Conservation (phyloP, 1,140 invertebrate genomes). For the Meloidogyne floridensis region DNA sequence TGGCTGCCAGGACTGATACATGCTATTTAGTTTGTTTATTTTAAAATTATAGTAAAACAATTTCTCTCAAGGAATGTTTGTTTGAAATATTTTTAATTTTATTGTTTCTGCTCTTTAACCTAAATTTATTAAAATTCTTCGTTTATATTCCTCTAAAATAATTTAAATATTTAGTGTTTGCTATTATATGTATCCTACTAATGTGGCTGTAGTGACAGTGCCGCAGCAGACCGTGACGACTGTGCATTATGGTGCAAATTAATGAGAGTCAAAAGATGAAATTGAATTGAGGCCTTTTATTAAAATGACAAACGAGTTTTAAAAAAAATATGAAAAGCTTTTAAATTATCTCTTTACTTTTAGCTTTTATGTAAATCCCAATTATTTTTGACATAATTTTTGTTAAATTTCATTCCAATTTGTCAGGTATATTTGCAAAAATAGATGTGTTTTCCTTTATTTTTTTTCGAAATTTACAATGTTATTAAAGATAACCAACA, state of each 20-base stretch:
- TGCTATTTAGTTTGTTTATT: constrained; percentile 15
- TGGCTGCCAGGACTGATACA: constrained; percentile 19
- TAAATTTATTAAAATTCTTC: too few species aligned
- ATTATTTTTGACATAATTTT: not conserved
- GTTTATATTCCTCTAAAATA: too few species aligned
- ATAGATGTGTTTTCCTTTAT: not conserved
- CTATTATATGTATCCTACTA: not conserved
- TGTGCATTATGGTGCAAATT: not conserved
- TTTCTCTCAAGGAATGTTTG: not conserved
- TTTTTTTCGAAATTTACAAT: not conserved
- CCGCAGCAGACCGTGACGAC: not conserved
- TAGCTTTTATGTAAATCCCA: not conserved
- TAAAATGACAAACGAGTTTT: not conserved
- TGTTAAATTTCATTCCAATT: not conserved
- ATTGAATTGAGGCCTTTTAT: not conserved
- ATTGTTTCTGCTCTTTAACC: too few species aligned
- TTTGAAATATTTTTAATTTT: not conserved
- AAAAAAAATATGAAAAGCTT: not conserved
- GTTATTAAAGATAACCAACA: too few species aligned
- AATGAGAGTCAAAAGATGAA: not conserved
- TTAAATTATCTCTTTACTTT: not conserved
- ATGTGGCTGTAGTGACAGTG: not conserved
- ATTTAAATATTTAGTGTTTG: constrained; percentile 8
- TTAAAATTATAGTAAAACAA: not conserved
- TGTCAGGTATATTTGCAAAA: not conserved